Conservation (phyloP, 2,888 invertebrate genomes). For the Cantharis rustica region DNA sequence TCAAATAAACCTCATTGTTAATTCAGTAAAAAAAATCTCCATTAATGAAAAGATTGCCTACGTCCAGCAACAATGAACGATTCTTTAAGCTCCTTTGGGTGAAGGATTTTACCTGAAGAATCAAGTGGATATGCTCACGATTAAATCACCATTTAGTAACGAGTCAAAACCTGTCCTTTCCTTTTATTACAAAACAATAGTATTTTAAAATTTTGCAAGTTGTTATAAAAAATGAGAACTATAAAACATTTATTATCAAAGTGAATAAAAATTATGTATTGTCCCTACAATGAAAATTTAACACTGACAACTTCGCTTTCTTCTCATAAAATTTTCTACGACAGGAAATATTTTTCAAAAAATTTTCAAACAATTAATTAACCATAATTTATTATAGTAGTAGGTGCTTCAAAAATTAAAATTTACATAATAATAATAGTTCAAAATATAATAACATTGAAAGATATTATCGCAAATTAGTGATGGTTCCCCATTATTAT, state of each 20-base stretch:
- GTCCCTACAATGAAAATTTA: not conserved
- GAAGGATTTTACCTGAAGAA: not conserved
- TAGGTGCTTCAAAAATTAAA: too few relatives aligned
- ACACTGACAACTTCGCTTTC: not conserved
- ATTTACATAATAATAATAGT: too few relatives aligned
- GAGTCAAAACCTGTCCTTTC: not conserved
- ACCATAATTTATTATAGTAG: too few relatives aligned
- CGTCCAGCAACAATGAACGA: not conserved
- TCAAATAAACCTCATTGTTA: not conserved
- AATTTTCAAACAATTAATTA: not conserved
- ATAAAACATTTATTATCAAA: not conserved
- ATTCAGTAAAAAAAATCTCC: not conserved
- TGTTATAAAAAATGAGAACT: not conserved
- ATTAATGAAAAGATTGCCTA: not conserved
- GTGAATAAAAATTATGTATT: not conserved
- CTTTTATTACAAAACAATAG: not conserved
- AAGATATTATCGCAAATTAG: too few relatives aligned
- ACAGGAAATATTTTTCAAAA: not conserved
- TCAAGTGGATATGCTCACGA: not conserved
- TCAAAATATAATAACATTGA: too few relatives aligned
- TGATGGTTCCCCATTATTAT: too few relatives aligned
- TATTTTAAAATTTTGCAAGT: not conserved
- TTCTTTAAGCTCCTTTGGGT: not conserved
- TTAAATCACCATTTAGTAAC: not conserved
- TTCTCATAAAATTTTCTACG: not conserved